Evolutionary conservation across 2,888 invertebrate species (phyloP).

Genomic region (Argyresthia albistria): DNA sequence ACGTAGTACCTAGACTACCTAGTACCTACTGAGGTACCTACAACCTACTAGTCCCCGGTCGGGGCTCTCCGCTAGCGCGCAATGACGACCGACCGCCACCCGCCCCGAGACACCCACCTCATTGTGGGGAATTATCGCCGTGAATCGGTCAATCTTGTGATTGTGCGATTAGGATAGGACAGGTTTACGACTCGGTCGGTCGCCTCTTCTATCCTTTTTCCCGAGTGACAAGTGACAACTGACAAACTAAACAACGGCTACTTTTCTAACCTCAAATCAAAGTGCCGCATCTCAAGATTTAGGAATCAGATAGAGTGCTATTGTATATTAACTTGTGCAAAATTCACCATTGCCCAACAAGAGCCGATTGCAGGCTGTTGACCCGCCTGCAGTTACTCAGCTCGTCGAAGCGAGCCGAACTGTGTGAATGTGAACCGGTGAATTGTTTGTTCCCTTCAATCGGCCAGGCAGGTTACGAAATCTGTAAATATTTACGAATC

Average conservation of each 20-base stretch:
- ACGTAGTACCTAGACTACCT: no score
- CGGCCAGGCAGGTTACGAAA: constrained; percentile 22
- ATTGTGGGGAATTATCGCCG: constrained; percentile 43
- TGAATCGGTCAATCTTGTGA: constrained; percentile 47
- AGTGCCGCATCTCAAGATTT: no score
- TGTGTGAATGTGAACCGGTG: not conserved
- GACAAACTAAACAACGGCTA: no score
- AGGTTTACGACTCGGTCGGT: no score
- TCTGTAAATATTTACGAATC: constrained; percentile 13
- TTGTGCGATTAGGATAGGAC: constrained; percentile 4
- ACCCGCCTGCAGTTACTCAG: constrained; percentile 26
- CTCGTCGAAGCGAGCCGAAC: not conserved
- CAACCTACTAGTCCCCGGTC: no score
- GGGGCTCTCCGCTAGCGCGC: constrained; percentile 45
- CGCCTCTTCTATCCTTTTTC: no score
- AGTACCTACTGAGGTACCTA: no score
- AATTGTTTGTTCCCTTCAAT: constrained; percentile 7
- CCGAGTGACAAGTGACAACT: no score
- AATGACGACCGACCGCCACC: constrained; percentile 48
- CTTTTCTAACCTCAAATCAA: no score
- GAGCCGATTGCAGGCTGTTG: constrained; percentile 43
- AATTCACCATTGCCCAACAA: not conserved
- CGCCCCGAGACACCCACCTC: constrained; percentile 19
- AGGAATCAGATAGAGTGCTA: no score
- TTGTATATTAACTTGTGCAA: no score